Base-by-base conservation (phyloP, 35 echinoderm and acorn worm genomes). In the Heliocidaris tuberculata region DNA sequence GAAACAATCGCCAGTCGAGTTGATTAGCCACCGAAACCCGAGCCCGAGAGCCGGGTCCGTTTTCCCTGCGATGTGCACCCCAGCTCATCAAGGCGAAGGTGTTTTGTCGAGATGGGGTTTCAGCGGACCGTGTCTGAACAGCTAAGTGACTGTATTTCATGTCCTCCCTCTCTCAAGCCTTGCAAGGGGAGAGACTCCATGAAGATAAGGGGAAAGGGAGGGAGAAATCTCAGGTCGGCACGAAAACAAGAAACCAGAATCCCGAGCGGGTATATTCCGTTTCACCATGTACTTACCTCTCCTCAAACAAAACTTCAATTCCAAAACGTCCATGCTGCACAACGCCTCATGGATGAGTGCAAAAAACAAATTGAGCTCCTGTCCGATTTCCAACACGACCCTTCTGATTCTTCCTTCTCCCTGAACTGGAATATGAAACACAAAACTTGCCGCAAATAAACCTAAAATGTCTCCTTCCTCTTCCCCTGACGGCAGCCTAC, bases 1-100 rank as follows among this genome's bases (percentile, higher is more conserved):
- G 91, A 93, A 93, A 93, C 91, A 93, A 93, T 93, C 91, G 91
- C 91, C 91, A 93, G 91, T 93, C 91, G 91, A 93, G 91, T 93
- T 93, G 91, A 93, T 93, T 93, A 93, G 91, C 91, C 91, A 52
- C 91, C 91, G 91, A 93, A 93, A 93, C 50, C 91, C 91, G 91
- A 93, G 91, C 91, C 50, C 48, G 48, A 31, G 50, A 52, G 91
- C 91, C 16, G 91, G 91, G 48, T 93, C 91, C 91, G 91, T 93
- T 93, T 93, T 93, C 91, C 91, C 91, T 48, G 91, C 91, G 91
- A 93, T 93, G 91, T 93, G 91, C 50, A 59, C 91, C 91, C 91
- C 91, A 48, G 31, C 91, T 93, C 91, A 93, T 93, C 91, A 52
- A 59, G 91, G 48, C 50, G 91, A 48, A 93, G 91, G 91, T 93